Evolutionary conservation across 92 coral and sea anemone species (phyloP).

Genomic region (Virgularia gustaviana): DNA sequence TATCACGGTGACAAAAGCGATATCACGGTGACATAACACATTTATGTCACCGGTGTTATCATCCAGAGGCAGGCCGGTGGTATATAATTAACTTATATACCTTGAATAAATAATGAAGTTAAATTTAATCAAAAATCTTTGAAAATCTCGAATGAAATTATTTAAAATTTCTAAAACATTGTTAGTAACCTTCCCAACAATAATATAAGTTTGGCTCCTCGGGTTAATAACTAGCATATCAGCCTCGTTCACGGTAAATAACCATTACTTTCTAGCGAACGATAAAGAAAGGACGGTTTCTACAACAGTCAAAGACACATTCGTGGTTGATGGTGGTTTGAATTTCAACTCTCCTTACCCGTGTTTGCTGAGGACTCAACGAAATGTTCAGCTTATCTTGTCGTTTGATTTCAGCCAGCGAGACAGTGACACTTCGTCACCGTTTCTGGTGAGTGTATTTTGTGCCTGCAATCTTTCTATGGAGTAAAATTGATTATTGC

Average conservation of each 20-base stretch:
- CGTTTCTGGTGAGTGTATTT: slow-evolving; percentile 4
- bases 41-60: no score
- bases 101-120: no score
- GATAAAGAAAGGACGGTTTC: background rate
- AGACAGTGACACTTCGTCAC: slow-evolving; percentile 43
- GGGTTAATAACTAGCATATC: no score
- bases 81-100: no score
- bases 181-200: no score
- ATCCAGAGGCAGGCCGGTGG: no score
- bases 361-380: slow-evolving; percentile 55
- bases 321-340: slow-evolving; percentile 73
- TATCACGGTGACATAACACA: no score
- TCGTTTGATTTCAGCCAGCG: slow-evolving; percentile 83
- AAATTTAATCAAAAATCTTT: no score
- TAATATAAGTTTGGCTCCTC: no score
- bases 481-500: background rate
- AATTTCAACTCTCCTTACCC: slow-evolving; percentile 78
- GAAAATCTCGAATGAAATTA: no score
- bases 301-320: slow-evolving; percentile 47
- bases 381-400: slow-evolving; percentile 66
- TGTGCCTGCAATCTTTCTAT: background rate
- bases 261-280: background rate
- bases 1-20: no score
- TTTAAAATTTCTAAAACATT: no score
- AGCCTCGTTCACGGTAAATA: background rate